Evolutionary conservation across 2,888 invertebrate species (phyloP), one percentile per base, ranked within the genome.

Genomic region (Eupithecia inturbata): DNA sequence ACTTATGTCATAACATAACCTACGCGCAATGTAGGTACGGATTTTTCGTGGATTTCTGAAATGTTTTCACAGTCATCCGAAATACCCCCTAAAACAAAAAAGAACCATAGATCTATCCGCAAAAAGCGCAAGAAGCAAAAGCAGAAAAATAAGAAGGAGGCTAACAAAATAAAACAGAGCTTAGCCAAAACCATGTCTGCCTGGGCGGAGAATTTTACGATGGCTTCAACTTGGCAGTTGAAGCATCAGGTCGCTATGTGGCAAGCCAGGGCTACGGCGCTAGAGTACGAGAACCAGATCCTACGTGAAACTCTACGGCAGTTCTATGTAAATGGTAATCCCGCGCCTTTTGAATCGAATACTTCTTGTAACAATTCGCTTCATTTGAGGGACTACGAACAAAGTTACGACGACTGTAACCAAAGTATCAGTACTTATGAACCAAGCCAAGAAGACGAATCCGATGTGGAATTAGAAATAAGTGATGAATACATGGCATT

Each of bases 401-500:
- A 69, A 16, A 70, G 70, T 28, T 75, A 75, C 63, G 70, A 28
- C 26, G 67, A 68, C n/a, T 33, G 57, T 45, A 53, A 57, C 33
- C 67, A 70, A 16, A 64, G 45, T 68, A 49, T 19, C 10, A 75
- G 67, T 70, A 22, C 45, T 16, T 28, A 3, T 12, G 60, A 14
- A 64, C 66, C 7, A 36, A 73, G 22, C 73, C 72, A 82, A 57
- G 77, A 82, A 19, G 81, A 82, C 49, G 81, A 83, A 45, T 80
- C 82, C 10, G 80, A 81, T n/a, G 77, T 72, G 19, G 71, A 75
- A 78, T 22, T 96, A 82, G 95, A 95, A 84, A 95, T 96, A 1
- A 95, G 96, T 80, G 95, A 96, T 77, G 96, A 96, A 73, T 96
- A 95, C 91, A 90, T 96, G 79, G 92, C 95, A 66, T 96, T 96